Evolutionary conservation across 2,797 vertebrate species (phyloP).

Genomic region (Thalassophryne amazonica): DNA sequence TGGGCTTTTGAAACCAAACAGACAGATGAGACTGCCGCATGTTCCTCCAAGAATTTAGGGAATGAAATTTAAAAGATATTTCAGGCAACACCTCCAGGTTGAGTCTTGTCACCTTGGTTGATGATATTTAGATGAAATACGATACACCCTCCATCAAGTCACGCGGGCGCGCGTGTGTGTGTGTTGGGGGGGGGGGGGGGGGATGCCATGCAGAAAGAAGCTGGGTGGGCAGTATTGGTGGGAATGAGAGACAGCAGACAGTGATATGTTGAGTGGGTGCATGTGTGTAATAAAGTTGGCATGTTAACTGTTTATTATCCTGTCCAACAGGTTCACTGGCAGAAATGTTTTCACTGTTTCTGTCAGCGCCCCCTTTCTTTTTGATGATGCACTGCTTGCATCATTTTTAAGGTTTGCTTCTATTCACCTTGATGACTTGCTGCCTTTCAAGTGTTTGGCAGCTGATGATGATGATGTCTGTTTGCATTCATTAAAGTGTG

Average conservation of each 20-base stretch:
- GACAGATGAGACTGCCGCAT: slow-evolving; percentile 52
- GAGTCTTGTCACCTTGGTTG: slow-evolving; percentile 53
- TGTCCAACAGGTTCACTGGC: slow-evolving; percentile 40
- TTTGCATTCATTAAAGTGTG: too few relatives aligned
- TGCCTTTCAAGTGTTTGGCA: too few relatives aligned
- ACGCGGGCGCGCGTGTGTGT: not conserved
- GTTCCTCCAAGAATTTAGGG: slow-evolving; percentile 54
- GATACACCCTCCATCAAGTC: slow-evolving; percentile 40
- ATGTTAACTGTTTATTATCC: slow-evolving; percentile 37
- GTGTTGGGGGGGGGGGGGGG: not conserved
- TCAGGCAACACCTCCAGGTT: slow-evolving; percentile 55
- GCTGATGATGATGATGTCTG: too few relatives aligned
- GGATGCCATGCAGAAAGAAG: too few relatives aligned
- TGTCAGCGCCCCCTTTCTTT: slow-evolving; percentile 27
- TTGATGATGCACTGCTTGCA: slow-evolving; percentile 8
- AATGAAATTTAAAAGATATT: slow-evolving; percentile 71
- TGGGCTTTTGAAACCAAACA: slow-evolving; percentile 25
- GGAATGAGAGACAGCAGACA: slow-evolving; percentile 40
- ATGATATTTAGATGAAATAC: slow-evolving; percentile 58
- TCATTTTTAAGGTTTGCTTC: too few relatives aligned
- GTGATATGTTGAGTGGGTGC: slow-evolving; percentile 3
- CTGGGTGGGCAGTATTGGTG: slow-evolving; percentile 3
- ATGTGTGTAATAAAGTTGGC: slow-evolving; percentile 50
- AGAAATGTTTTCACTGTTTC: slow-evolving; percentile 52
- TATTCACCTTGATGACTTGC: too few relatives aligned